These are phyloP conservation scores for Drosophila ironensis DNA, from an alignment of 1,140 invertebrate genomes.

Conservation along the genomic window DNA sequence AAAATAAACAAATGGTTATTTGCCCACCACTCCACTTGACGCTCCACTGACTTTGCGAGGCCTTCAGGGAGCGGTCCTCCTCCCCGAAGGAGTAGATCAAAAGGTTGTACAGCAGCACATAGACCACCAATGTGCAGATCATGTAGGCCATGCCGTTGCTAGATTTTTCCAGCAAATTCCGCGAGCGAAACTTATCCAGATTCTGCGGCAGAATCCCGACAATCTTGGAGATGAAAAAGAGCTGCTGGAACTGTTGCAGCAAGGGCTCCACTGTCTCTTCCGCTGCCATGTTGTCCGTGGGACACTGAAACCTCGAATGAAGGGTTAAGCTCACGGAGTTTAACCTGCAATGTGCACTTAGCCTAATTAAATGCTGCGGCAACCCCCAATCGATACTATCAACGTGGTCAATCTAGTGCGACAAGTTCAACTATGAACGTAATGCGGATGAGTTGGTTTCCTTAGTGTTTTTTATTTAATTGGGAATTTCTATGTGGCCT, in stretches of 20 bases:
- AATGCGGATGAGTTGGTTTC: conserved; percentile 5
- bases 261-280: conserved; percentile 52
- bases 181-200: conserved; percentile 46
- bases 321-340: not conserved
- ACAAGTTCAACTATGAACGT: conserved; percentile 4
- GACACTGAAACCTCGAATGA: conserved; percentile 31
- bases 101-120: conserved; percentile 67
- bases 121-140: conserved; percentile 31
- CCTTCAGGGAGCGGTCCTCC: conserved; percentile 68
- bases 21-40: not conserved
- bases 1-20: not conserved
- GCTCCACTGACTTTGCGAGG: conserved; percentile 65
- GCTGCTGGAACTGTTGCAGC: conserved; percentile 62
- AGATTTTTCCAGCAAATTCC: conserved; percentile 65
- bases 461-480: conserved; percentile 28
- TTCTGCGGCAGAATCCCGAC: conserved; percentile 69
- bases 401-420: conserved; percentile 31
- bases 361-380: conserved; percentile 54
- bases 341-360: conserved; percentile 43
- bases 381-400: conserved; percentile 59
- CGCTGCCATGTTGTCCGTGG: conserved; percentile 39
- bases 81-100: conserved; percentile 71
- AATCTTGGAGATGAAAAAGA: conserved; percentile 69
- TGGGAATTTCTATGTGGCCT: conserved; percentile 17
- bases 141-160: conserved; percentile 62